Percentiles rank a stretch among this genome's conserved stretches.
These are phyloP conservation scores for Drosophila differens DNA, from an alignment of 2,888 invertebrate species.

Conservation along the genomic window DNA sequence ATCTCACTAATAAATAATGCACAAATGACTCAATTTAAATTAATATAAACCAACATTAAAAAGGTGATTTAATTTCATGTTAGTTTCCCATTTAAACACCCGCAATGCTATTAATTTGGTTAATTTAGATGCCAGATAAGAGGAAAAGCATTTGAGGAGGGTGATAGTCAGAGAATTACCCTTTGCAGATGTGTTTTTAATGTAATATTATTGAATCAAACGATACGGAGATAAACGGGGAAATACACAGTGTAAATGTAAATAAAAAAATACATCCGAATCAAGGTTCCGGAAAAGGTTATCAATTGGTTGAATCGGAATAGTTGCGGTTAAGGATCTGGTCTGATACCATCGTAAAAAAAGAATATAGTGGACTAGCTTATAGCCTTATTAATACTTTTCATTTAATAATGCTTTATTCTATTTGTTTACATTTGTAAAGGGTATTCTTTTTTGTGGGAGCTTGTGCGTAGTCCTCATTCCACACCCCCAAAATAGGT, in stretches of 20 bases:
- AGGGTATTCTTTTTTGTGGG: constrained; percentile 19
- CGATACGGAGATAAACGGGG: too few species aligned
- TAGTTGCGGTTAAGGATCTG: neutral
- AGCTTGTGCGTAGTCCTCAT: neutral
- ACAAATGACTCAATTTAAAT: constrained; percentile 64
- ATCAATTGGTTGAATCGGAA: neutral
- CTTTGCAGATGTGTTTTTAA: neutral
- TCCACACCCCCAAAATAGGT: constrained; percentile 40
- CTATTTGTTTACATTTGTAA: neutral
- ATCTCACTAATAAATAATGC: constrained; percentile 68
- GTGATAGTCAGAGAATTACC: neutral
- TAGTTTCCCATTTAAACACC: constrained; percentile 10
- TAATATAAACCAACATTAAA: constrained; percentile 61
- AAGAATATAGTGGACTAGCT: neutral
- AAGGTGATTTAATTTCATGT: constrained; percentile 35
- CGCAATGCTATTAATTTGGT: constrained; percentile 55
- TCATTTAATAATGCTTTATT: neutral
- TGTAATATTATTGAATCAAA: neutral
- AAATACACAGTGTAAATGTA: neutral
- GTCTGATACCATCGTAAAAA: neutral
- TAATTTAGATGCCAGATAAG: constrained; percentile 2
- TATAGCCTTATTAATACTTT: neutral
- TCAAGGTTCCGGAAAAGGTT: neutral
- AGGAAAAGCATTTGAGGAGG: neutral
- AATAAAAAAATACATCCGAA: neutral